Evolutionary conservation across 2,797 vertebrate genomes (phyloP).

Genomic region (Botia almorhae): DNA sequence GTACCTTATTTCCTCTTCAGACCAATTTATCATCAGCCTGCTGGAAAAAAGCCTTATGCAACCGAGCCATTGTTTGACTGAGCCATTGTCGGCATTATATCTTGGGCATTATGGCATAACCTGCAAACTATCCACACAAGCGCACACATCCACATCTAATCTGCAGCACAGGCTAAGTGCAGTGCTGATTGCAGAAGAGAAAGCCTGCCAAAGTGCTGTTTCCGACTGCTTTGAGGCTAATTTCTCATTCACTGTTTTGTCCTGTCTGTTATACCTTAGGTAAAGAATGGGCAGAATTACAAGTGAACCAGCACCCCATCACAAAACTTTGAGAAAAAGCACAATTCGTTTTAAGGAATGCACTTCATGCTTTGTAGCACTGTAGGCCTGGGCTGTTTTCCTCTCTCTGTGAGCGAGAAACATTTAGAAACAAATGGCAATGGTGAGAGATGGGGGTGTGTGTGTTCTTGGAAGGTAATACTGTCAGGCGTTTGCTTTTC

Average conservation of each 20-base stretch:
- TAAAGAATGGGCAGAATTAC: conserved; percentile 56
- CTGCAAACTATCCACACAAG: conserved; percentile 47
- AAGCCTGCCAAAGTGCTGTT: conserved; percentile 68
- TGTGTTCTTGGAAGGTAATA: conserved; percentile 67
- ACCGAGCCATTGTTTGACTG: conserved; percentile 47
- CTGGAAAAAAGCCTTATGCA: conserved; percentile 48
- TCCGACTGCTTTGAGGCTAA: conserved; percentile 64
- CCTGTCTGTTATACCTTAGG: conserved; percentile 48
- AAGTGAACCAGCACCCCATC: conserved; percentile 47
- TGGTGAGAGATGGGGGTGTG: conserved; percentile 61
- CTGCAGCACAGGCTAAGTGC: conserved; percentile 61
- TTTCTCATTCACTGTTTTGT: conserved; percentile 68
- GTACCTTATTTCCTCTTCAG: conserved; percentile 39
- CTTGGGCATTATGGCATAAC: conserved; percentile 36
- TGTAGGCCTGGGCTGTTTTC: conserved; percentile 60
- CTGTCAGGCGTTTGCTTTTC: conserved; percentile 68
- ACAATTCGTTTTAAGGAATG: conserved; percentile 58
- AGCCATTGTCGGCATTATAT: conserved; percentile 37
- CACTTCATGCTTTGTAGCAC: conserved; percentile 50
- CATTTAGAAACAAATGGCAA: conserved; percentile 58
- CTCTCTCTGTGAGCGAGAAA: conserved; percentile 58
- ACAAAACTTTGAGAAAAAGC: conserved; percentile 61
- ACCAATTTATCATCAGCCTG: conserved; percentile 46
- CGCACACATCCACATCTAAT: conserved; percentile 60
- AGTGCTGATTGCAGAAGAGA: conserved; percentile 68